These are phyloP conservation scores for Aphelinus atriplicis DNA, from an alignment of 1,140 invertebrate species.

Conservation along the genomic window DNA sequence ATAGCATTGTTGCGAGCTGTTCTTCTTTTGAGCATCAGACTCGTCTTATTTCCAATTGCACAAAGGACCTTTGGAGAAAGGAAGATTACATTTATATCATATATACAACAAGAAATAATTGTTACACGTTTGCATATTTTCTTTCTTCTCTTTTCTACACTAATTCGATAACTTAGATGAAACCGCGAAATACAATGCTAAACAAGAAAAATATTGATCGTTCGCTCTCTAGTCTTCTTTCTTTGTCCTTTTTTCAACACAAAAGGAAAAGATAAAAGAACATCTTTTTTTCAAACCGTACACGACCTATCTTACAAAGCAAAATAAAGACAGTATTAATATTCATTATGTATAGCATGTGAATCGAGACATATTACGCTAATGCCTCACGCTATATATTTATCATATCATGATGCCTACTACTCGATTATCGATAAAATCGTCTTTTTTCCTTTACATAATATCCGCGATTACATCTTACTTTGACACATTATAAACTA, in stretches of 20 bases:
- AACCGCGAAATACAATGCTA: too few species aligned
- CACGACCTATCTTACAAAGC: constrained; percentile 59
- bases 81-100: constrained; percentile 44
- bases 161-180: constrained; percentile 8
- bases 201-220: constrained; percentile 39
- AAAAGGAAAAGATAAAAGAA: constrained; percentile 11
- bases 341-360: too few species aligned
- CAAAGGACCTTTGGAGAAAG: constrained; percentile 47
- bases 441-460: constrained; percentile 23
- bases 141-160: constrained; percentile 20
- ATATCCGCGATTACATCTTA: constrained; percentile 46
- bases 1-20: constrained; percentile 52
- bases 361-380: constrained; percentile 1
- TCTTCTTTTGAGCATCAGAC: constrained; percentile 38
- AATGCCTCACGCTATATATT: constrained; percentile 42
- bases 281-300: constrained; percentile 47
- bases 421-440: constrained; percentile 38
- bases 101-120: constrained; percentile 52
- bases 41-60: constrained; percentile 47
- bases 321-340: constrained; percentile 35
- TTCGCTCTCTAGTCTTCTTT: constrained; percentile 40
- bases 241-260: neutral
- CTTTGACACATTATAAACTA: constrained; percentile 62
- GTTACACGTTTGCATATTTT: constrained; percentile 41
- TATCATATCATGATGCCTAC: constrained; percentile 32